Evolutionary conservation across 2,888 invertebrate species (phyloP).

Genomic region (Caradrina clavipalpis): DNA sequence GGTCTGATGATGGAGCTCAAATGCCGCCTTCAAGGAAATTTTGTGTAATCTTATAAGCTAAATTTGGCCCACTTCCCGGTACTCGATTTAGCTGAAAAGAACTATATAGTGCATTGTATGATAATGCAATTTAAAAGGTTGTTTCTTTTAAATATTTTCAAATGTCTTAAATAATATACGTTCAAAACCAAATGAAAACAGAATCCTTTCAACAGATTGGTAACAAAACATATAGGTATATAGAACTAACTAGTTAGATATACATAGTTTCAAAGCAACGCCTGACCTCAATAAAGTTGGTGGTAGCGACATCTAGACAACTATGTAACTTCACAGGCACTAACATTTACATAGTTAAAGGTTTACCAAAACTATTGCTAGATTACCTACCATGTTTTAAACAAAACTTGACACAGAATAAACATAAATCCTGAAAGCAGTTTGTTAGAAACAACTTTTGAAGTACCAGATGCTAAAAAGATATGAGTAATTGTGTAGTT

Average conservation of each 20-base stretch:
- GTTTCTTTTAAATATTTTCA: too few relatives aligned
- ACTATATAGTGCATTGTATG: too few relatives aligned
- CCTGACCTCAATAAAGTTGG: conserved; percentile 50
- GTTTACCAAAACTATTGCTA: conserved; percentile 7
- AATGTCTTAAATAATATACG: neutral
- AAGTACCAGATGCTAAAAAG: neutral
- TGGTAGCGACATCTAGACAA: conserved; percentile 42
- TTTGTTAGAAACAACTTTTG: neutral
- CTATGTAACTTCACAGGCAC: conserved; percentile 31
- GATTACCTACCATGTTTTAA: neutral
- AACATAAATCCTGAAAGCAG: too few relatives aligned
- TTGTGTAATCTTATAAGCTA: too few relatives aligned
- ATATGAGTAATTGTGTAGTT: too few relatives aligned
- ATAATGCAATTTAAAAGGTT: too few relatives aligned
- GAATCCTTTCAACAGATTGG: conserved; percentile 3
- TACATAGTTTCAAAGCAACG: conserved; percentile 33
- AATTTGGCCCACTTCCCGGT: too few relatives aligned
- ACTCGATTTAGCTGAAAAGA: too few relatives aligned
- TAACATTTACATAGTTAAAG: conserved; percentile 41
- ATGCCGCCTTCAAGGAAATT: too few relatives aligned
- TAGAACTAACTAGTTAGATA: neutral
- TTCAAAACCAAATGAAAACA: neutral
- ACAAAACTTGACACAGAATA: neutral
- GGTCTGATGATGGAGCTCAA: too few relatives aligned
- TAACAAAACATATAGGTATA: conserved; percentile 4